Conservation (phyloP, 1,140 invertebrate genomes). For the Apis laboriosa region DNA sequence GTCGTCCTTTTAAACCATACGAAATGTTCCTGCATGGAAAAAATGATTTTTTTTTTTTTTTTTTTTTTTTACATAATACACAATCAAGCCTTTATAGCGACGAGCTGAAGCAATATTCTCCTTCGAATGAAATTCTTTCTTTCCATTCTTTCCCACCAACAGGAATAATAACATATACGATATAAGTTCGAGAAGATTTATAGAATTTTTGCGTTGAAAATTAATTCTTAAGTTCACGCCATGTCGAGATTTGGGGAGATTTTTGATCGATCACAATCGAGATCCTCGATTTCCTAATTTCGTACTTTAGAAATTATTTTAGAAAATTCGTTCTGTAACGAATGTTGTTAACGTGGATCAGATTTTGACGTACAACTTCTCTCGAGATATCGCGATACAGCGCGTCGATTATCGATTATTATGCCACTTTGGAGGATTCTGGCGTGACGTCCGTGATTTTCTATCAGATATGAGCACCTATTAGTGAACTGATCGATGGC, state of each 20-base stretch:
- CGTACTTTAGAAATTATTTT: no score
- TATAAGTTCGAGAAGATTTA: neutral
- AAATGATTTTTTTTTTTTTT: neutral
- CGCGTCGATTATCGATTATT: neutral
- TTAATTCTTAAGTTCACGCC: no score
- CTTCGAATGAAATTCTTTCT: neutral
- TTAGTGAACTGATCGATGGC: neutral
- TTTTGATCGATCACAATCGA: no score
- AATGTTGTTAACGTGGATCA: no score
- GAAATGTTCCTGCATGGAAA: slow-evolving; percentile 33
- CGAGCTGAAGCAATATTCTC: slow-evolving; percentile 22
- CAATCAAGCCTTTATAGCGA: neutral
- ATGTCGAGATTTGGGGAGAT: no score
- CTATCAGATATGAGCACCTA: neutral
- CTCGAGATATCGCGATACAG: neutral
- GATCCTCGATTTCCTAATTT: no score
- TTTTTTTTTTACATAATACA: neutral
- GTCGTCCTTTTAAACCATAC: slow-evolving; percentile 29
- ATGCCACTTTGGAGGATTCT: neutral
- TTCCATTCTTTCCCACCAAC: neutral
- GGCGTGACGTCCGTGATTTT: neutral
- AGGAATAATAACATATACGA: neutral
- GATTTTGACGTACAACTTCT: no score
- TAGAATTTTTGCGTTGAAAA: neutral
- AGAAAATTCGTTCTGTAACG: no score